Conservation (phyloP, 2,888 invertebrate genomes). For the Troilus luridus region DNA sequence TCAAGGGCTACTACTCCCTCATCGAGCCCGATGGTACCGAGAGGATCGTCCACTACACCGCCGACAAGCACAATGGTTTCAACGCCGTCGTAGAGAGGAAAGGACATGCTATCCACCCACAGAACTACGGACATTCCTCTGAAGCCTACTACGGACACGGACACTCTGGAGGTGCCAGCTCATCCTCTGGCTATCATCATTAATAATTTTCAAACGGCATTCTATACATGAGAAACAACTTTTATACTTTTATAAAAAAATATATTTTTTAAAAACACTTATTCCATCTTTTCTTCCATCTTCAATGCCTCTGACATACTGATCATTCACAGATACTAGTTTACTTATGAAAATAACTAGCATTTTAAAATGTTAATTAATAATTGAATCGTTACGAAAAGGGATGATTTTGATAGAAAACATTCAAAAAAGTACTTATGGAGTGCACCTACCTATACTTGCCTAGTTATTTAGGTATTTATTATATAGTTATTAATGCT, state of each 20-base stretch:
- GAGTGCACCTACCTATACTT: too few relatives aligned
- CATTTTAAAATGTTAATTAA: too few relatives aligned
- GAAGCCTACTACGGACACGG: constrained; percentile 41
- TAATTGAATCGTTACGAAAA: too few relatives aligned
- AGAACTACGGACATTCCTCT: constrained; percentile 57
- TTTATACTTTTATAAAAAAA: neutral
- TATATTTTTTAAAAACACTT: neutral
- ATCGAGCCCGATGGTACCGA: constrained; percentile 54
- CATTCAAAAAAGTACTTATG: too few relatives aligned
- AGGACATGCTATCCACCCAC: constrained; percentile 62
- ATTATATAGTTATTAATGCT: too few relatives aligned
- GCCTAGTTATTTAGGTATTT: too few relatives aligned
- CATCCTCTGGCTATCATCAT: neutral
- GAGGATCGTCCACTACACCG: too few relatives aligned
- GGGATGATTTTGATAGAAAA: too few relatives aligned
- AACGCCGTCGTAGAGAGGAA: constrained; percentile 63
- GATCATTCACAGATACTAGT: too few relatives aligned
- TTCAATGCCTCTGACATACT: too few relatives aligned
- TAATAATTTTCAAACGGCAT: neutral
- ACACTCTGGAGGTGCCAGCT: neutral
- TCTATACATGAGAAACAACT: neutral
- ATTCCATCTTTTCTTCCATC: neutral
- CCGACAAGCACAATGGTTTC: too few relatives aligned
- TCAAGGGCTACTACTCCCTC: constrained; percentile 61
- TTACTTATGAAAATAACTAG: too few relatives aligned